Evolutionary conservation across 2,797 vertebrate species (phyloP).

Genomic region (Smutsia gigantea): DNA sequence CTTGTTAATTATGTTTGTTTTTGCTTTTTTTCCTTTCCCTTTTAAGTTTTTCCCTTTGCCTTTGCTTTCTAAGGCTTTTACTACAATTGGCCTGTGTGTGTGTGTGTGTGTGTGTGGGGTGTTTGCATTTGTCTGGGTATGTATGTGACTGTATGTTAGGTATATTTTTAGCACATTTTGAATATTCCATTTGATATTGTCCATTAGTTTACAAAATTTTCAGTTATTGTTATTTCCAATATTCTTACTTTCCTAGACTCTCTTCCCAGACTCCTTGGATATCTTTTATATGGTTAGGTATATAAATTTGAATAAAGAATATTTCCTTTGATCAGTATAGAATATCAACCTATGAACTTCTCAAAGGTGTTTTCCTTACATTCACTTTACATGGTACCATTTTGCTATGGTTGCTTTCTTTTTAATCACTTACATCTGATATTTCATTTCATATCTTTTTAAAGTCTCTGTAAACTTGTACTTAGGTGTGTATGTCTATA

Average conservation of each 20-base stretch:
- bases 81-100: background rate
- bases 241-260: background rate
- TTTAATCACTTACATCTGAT: background rate
- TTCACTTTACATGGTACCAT: background rate
- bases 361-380: background rate
- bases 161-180: background rate
- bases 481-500: background rate
- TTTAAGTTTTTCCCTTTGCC: background rate
- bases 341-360: background rate
- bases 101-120: background rate
- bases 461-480: background rate
- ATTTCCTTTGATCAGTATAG: background rate
- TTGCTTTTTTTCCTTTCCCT: background rate
- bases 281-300: background rate
- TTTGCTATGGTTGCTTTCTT: background rate
- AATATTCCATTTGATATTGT: background rate
- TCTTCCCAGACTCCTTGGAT: background rate
- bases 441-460: background rate
- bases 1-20: background rate
- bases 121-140: background rate
- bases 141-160: background rate
- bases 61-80: background rate
- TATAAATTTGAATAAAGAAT: constrained; percentile 5
- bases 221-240: background rate
- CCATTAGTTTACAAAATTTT: background rate